Evolutionary conservation across 2,888 invertebrate genomes (phyloP).

Genomic region (Pyralis farinalis): DNA sequence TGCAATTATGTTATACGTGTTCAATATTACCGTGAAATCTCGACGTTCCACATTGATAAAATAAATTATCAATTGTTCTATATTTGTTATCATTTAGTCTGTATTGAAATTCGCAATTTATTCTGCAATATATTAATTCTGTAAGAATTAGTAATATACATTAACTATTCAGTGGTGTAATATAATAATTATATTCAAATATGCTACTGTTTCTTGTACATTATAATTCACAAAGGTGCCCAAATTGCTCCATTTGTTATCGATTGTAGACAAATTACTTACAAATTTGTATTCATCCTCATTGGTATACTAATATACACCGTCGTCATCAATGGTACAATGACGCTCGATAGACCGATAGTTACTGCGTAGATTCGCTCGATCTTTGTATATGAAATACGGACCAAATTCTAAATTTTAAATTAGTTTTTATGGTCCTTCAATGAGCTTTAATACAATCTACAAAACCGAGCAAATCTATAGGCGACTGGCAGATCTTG

Average conservation of each 20-base stretch:
- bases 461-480: no score
- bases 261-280: no score
- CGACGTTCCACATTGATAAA: slow-evolving; percentile 44
- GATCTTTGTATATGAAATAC: background rate
- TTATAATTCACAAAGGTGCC: slow-evolving; percentile 1
- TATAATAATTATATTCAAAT: no score
- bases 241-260: background rate
- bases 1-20: slow-evolving; percentile 41
- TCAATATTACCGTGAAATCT: slow-evolving; percentile 22
- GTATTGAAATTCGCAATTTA: slow-evolving; percentile 8
- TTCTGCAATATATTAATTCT: slow-evolving; percentile 1
- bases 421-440: no score
- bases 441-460: no score
- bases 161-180: background rate
- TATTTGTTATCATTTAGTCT: slow-evolving; percentile 4
- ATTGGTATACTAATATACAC: no score
- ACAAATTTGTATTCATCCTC: no score
- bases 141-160: slow-evolving; percentile 1
- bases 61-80: background rate
- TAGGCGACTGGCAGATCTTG: background rate
- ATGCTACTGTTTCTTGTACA: background rate
- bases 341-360: no score
- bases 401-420: background rate
- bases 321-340: no score
- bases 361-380: background rate